Conservation (phyloP, 2,797 vertebrate genomes). For the Harpagifer antarcticus region DNA sequence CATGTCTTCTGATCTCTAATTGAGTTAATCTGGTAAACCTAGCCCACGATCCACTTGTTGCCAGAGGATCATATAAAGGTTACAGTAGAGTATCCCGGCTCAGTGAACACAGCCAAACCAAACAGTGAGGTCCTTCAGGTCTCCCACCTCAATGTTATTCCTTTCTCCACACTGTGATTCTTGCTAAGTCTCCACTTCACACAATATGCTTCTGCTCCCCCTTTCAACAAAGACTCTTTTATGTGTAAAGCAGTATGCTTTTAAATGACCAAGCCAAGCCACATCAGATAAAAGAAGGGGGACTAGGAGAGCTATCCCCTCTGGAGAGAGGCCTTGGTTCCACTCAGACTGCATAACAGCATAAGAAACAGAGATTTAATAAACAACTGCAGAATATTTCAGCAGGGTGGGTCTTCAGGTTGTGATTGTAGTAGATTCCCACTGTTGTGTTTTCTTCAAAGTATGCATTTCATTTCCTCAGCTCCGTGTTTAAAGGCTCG, state of each 20-base stretch:
- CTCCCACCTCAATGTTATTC: slow-evolving; percentile 54
- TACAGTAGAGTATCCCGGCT: slow-evolving; percentile 26
- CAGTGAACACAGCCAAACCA: slow-evolving; percentile 62
- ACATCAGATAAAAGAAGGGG: slow-evolving; percentile 46
- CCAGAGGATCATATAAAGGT: slow-evolving; percentile 37
- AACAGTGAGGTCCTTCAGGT: slow-evolving; percentile 62
- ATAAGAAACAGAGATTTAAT: slow-evolving; percentile 22
- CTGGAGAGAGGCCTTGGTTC: slow-evolving; percentile 15
- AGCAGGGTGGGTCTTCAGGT: slow-evolving; percentile 17
- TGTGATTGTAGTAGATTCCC: background rate
- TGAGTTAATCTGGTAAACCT: slow-evolving; percentile 41
- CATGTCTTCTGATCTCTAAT: slow-evolving; percentile 39
- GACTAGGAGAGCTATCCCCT: slow-evolving; percentile 39
- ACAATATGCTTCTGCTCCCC: slow-evolving; percentile 43
- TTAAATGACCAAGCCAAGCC: slow-evolving; percentile 63
- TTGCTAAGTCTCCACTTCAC: slow-evolving; percentile 29
- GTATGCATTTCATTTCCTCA: slow-evolving; percentile 70
- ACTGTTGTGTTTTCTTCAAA: slow-evolving; percentile 23
- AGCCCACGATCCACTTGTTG: slow-evolving; percentile 39
- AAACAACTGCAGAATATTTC: slow-evolving; percentile 37
- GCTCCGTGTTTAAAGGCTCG: slow-evolving; percentile 98
- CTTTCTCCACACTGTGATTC: slow-evolving; percentile 26
- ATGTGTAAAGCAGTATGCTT: slow-evolving; percentile 51
- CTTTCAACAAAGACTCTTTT: slow-evolving; percentile 59
- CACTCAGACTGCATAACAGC: slow-evolving; percentile 35